These are phyloP conservation scores for Psilopogon haemacephalus DNA, from an alignment of 2,113 vertebrate species.

Conservation along the genomic window DNA sequence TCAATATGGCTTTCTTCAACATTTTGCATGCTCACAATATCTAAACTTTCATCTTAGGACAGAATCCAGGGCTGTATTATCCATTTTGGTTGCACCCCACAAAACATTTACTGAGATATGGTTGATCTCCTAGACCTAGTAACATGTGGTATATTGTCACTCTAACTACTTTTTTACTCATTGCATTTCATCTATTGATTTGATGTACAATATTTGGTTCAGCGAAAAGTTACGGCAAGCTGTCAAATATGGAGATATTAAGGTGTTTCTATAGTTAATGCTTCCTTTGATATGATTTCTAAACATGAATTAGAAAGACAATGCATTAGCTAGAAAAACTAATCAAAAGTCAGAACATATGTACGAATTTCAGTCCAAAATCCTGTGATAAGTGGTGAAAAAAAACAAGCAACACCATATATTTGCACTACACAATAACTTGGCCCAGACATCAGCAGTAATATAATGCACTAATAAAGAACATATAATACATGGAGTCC, in stretches of 20 bases:
- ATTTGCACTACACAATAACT: not conserved
- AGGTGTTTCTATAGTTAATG: not conserved
- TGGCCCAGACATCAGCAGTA: not conserved
- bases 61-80: not conserved
- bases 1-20: not conserved
- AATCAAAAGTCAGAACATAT: not conserved
- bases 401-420: not conserved
- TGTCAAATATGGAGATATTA: not conserved
- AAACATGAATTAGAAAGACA: not conserved
- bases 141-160: not conserved
- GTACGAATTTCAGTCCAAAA: not conserved
- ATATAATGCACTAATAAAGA: not conserved
- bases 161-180: not conserved
- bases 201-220: not conserved
- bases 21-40: not conserved
- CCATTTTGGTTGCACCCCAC: not conserved
- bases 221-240: not conserved
- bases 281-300: not conserved
- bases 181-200: not conserved
- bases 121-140: not conserved
- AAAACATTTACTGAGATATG: not conserved
- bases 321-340: not conserved
- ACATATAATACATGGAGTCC: not conserved
- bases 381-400: not conserved
- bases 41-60: not conserved